These are phyloP conservation scores for Neodiprion pinetum DNA, from an alignment of 1,140 invertebrate genomes.

Conservation along the genomic window DNA sequence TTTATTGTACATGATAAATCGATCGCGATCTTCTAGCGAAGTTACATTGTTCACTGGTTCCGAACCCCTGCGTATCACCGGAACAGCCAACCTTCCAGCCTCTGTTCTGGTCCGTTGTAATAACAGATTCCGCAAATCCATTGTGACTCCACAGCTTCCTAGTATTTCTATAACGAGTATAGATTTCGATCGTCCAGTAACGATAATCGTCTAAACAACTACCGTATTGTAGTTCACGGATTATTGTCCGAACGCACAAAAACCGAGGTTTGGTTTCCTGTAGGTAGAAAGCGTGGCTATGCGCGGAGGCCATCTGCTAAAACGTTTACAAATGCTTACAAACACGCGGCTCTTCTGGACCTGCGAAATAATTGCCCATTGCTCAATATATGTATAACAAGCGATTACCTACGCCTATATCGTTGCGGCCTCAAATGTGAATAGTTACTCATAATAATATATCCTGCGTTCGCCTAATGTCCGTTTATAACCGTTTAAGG, in stretches of 20 bases:
- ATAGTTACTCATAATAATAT: no score
- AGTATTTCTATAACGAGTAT: neutral
- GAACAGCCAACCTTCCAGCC: no score
- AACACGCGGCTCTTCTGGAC: conserved; percentile 12
- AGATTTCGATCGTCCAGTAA: neutral
- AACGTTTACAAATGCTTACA: conserved; percentile 20
- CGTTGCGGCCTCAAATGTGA: no score
- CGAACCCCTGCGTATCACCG: no score
- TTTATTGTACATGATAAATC: no score
- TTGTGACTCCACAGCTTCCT: neutral
- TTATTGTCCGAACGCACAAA: neutral
- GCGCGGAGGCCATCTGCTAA: conserved; percentile 30
- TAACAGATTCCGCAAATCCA: neutral
- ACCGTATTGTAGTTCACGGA: neutral
- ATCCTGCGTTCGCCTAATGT: no score
- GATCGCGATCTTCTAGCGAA: neutral
- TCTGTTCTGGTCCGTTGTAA: no score
- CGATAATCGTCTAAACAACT: neutral
- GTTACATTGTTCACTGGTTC: neutral
- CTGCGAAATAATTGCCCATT: neutral
- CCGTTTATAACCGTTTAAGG: no score
- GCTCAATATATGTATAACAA: neutral
- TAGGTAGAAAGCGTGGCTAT: conserved; percentile 32
- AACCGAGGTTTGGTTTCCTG: conserved; percentile 30
- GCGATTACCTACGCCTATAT: no score